Conservation (phyloP, 2,113 vertebrate genomes). For the Bubo scandiacus region DNA sequence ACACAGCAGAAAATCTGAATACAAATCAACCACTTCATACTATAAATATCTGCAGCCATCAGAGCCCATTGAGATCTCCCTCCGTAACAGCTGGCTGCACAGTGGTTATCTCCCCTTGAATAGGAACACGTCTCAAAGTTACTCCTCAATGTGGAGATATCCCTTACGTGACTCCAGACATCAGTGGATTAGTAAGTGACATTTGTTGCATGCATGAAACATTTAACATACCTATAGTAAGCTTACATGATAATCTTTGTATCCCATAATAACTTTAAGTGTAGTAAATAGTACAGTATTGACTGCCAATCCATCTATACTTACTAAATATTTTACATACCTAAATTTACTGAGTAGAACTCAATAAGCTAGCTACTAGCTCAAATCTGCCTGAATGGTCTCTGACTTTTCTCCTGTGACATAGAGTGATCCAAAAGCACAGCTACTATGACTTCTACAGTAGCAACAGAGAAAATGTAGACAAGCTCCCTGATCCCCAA, state of each 20-base stretch:
- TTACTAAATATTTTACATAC: not conserved
- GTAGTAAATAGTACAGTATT: not conserved
- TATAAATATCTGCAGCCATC: not conserved
- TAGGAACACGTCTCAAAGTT: not conserved
- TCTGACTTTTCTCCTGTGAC: not conserved
- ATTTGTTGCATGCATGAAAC: not conserved
- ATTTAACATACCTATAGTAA: not conserved
- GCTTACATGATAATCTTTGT: fast-evolving
- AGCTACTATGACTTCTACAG: not conserved
- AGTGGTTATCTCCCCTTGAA: fast-evolving
- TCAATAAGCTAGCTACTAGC: not conserved
- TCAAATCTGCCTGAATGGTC: not conserved
- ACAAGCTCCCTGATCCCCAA: not conserved
- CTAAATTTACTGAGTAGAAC: not conserved
- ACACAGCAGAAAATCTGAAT: not conserved
- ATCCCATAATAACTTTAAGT: not conserved
- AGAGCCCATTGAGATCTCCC: not conserved
- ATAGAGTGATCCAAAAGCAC: not conserved
- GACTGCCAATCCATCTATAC: not conserved
- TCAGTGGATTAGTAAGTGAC: fast-evolving
- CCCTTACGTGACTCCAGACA: not conserved
- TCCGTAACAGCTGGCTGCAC: fast-evolving
- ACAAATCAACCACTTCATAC: not conserved
- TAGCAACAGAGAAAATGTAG: not conserved
- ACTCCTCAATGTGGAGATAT: fast-evolving